phyloP scores from a whole-genome alignment of 2,113 vertebrate species.

The Chionodraco myersi region DNA sequence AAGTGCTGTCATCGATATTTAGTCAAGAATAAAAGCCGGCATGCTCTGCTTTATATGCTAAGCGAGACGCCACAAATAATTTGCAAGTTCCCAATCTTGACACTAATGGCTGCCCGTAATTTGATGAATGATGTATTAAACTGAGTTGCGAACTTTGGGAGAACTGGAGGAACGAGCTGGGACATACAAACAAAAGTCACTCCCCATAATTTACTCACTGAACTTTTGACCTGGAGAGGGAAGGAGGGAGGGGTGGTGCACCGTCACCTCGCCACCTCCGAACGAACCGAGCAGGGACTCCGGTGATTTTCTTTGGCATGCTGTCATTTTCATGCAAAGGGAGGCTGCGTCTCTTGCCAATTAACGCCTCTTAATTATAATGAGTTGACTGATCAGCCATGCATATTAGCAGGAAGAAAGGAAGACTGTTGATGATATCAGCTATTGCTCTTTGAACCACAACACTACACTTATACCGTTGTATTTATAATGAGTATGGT shows the following conservation, averaged over 20 bases:
- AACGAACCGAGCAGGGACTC: conserved; percentile 28
- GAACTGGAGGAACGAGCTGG: conserved; percentile 70
- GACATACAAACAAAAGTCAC: conserved; percentile 73
- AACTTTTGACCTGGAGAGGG: conserved; percentile 46
- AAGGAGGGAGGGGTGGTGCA: conserved; percentile 8
- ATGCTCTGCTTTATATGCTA: conserved; percentile 91
- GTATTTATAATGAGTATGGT: conserved; percentile 27
- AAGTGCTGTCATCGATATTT: conserved; percentile 93
- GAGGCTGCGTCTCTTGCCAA: conserved; percentile 53
- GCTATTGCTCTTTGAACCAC: conserved; percentile 37
- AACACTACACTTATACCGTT: conserved; percentile 13
- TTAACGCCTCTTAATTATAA: conserved; percentile 78
- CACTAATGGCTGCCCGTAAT: conserved; percentile 95
- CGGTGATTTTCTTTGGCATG: conserved; percentile 7
- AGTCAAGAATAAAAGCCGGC: conserved; percentile 85
- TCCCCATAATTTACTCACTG: conserved; percentile 66
- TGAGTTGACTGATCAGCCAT: conserved; percentile 67
- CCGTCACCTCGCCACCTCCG: conserved; percentile 27
- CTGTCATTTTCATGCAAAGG: conserved; percentile 53
- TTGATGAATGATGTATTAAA: conserved; percentile 94
- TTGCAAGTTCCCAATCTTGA: conserved; percentile 90
- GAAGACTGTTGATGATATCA: conserved; percentile 48
- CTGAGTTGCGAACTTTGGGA: conserved; percentile 85
- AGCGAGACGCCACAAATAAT: conserved; percentile 88
- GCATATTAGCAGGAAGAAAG: conserved; percentile 41